phyloP scores from a whole-genome alignment of 2,888 invertebrate genomes.

The Ypsolopha scabrella region DNA sequence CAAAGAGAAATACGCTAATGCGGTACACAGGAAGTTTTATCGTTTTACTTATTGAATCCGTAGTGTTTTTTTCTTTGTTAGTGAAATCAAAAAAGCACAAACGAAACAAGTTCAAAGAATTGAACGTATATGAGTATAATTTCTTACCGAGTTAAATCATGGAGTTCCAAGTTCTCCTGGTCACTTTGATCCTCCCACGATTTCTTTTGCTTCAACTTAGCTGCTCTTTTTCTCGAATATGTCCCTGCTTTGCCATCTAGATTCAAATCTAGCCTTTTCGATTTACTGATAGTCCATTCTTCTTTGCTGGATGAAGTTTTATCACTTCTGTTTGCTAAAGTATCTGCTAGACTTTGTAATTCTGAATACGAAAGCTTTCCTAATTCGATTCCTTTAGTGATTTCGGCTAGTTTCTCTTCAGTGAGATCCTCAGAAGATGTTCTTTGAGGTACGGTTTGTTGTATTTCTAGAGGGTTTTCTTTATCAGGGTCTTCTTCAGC shows the following conservation, averaged over 20 bases:
- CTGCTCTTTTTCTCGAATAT: conserved; percentile 60
- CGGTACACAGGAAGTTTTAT: no score
- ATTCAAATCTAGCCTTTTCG: conserved; percentile 54
- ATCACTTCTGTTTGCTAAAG: conserved; percentile 40
- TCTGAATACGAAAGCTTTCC: conserved; percentile 55
- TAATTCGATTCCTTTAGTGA: conserved; percentile 53
- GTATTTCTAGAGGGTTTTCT: conserved; percentile 14
- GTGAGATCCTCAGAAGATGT: conserved; percentile 33
- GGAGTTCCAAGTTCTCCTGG: conserved; percentile 76
- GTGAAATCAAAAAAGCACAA: no score
- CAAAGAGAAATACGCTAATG: background rate
- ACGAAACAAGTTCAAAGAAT: no score
- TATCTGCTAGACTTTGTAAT: conserved; percentile 55
- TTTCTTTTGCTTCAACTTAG: conserved; percentile 61
- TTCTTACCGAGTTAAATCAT: conserved; percentile 70
- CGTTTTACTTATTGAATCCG: no score
- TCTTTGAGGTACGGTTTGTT: conserved; percentile 15
- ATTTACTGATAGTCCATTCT: conserved; percentile 51
- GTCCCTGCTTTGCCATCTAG: conserved; percentile 61
- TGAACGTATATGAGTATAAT: background rate
- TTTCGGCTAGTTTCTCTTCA: conserved; percentile 50
- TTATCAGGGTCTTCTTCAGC: conserved; percentile 37
- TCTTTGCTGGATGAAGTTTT: conserved; percentile 62
- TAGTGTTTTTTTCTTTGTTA: no score
- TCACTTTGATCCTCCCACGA: conserved; percentile 82